A percentile compares a stretch with the other conserved stretches of the same genome.
phyloP scores from a whole-genome alignment of 2,113 vertebrate genomes.

The Dasypus novemcinctus region DNA sequence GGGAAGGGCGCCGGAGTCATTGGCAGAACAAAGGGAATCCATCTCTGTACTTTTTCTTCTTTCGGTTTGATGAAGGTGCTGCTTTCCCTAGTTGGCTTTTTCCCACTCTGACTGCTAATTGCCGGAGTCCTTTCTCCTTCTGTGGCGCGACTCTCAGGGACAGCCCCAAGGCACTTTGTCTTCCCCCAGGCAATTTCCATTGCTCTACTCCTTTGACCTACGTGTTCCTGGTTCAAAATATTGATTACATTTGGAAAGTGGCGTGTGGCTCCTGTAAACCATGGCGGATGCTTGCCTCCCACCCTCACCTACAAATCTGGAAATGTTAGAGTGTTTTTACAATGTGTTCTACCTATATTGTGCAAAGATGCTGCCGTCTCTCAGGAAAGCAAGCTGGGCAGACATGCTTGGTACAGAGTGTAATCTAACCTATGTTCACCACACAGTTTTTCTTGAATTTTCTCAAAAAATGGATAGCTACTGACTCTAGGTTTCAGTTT shows the following conservation, averaged over 20 bases:
- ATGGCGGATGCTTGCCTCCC: background rate
- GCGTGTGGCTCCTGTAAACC: background rate
- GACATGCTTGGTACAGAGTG: background rate
- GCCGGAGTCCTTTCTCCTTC: background rate
- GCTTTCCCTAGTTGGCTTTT: background rate
- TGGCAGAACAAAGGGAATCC: background rate
- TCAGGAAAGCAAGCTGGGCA: background rate
- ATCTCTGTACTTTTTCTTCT: background rate
- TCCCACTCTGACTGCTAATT: background rate
- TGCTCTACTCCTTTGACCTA: background rate
- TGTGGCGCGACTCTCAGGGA: fast-evolving
- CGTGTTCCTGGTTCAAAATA: background rate
- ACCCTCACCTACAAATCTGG: background rate
- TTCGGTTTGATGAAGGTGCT: background rate
- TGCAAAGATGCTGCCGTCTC: background rate
- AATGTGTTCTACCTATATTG: background rate
- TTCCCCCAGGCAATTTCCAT: background rate
- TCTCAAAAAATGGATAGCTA: background rate
- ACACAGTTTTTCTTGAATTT: background rate
- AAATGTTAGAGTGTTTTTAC: background rate
- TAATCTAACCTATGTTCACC: background rate
- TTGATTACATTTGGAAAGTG: background rate
- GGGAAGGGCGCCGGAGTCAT: background rate
- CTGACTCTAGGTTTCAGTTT: background rate
- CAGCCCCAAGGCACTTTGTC: background rate